phyloP scores from a whole-genome alignment of 2,113 vertebrate genomes.

The Chaetura pelagica region DNA sequence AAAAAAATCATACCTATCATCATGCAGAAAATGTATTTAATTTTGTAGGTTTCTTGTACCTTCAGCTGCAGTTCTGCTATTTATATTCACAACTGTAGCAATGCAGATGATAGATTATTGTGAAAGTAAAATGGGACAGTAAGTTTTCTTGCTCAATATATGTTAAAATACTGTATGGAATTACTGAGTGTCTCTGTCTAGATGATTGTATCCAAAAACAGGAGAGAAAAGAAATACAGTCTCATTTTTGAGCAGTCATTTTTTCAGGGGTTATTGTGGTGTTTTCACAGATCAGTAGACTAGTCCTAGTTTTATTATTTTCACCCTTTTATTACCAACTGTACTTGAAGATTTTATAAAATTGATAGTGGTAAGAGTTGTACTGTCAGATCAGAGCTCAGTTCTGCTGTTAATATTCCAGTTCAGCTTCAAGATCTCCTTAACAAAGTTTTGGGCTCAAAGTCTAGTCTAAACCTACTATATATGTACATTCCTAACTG shows the following conservation, averaged over 20 bases:
- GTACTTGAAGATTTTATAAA: not conserved
- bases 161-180: not conserved
- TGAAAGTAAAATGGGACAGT: not conserved
- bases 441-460: not conserved
- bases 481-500: not conserved
- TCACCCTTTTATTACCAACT: not conserved
- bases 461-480: not conserved
- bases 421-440: not conserved
- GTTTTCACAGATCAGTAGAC: not conserved
- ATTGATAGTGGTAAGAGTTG: not conserved
- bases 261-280: not conserved
- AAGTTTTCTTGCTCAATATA: not conserved
- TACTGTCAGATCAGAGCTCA: not conserved
- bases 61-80: not conserved
- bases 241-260: not conserved
- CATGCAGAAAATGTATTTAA: not conserved
- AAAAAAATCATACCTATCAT: not conserved
- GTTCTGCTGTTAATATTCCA: not conserved
- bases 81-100: not conserved
- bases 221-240: not conserved
- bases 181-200: not conserved
- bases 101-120: not conserved
- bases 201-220: not conserved
- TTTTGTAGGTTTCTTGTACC: not conserved
- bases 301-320: not conserved